Conservation (phyloP, 2,888 invertebrate species). For the Clivina fossor region DNA sequence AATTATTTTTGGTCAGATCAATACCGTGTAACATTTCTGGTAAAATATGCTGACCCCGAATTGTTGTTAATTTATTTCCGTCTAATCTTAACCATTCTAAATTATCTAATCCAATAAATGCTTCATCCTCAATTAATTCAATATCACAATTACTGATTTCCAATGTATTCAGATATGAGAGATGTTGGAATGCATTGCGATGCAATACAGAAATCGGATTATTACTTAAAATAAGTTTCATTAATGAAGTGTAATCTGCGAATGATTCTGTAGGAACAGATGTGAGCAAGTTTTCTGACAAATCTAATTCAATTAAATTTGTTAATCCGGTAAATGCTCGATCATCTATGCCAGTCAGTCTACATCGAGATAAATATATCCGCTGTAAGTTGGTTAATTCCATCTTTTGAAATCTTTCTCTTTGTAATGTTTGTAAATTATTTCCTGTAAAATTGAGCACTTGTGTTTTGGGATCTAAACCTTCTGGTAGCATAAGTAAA, state of each 20-base stretch:
- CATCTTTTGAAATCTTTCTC: constrained; percentile 76
- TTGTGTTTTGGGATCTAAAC: constrained; percentile 82
- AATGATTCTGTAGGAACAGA: constrained; percentile 79
- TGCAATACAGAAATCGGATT: constrained; percentile 79
- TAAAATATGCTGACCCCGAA: constrained; percentile 69
- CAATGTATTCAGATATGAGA: constrained; percentile 75
- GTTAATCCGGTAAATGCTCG: constrained; percentile 81
- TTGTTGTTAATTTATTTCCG: constrained; percentile 74
- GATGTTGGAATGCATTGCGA: constrained; percentile 71
- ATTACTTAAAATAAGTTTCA: constrained; percentile 77
- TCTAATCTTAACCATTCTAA: constrained; percentile 84
- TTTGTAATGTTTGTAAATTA: constrained; percentile 74
- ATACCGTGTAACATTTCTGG: constrained; percentile 79
- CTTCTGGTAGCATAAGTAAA: constrained; percentile 74
- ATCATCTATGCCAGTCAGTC: constrained; percentile 74
- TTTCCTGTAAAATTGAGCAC: constrained; percentile 85
- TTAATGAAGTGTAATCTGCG: constrained; percentile 74
- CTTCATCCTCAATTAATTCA: constrained; percentile 72
- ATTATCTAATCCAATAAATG: constrained; percentile 78
- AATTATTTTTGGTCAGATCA: constrained; percentile 82
- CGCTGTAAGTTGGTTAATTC: constrained; percentile 84
- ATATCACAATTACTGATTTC: constrained; percentile 83
- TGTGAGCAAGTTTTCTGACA: constrained; percentile 78
- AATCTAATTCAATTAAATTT: constrained; percentile 85
- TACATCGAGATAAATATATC: constrained; percentile 78